phyloP scores from a whole-genome alignment of 2,888 invertebrate species.

The Leptinotarsa tumamoca region DNA sequence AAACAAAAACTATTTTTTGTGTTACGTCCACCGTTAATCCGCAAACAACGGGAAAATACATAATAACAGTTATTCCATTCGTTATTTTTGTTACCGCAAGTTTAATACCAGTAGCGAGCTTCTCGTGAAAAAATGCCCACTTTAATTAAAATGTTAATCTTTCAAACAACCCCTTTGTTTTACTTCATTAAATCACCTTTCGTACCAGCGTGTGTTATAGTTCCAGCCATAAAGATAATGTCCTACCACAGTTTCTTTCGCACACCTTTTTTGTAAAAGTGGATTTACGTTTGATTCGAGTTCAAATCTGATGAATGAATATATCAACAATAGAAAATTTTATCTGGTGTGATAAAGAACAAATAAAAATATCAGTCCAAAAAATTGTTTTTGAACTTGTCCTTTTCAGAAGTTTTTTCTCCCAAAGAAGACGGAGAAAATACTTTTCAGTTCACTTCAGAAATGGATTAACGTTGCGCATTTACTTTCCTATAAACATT shows the following conservation, averaged over 20 bases:
- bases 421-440: too few species aligned
- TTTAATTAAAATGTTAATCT: constrained; percentile 56
- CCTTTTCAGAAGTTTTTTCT: too few species aligned
- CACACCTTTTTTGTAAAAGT: constrained; percentile 4
- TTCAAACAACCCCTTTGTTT: constrained; percentile 47
- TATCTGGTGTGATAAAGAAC: too few species aligned
- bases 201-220: constrained; percentile 18
- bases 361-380: too few species aligned
- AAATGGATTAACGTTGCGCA: too few species aligned
- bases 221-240: constrained; percentile 20
- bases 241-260: constrained; percentile 19
- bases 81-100: constrained; percentile 33
- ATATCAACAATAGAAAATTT: too few species aligned
- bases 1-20: neutral
- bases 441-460: too few species aligned
- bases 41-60: neutral
- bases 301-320: too few species aligned
- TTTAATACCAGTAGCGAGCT: constrained; percentile 37
- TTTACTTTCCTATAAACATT: too few species aligned
- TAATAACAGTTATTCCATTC: constrained; percentile 20
- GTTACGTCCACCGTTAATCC: neutral
- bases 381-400: too few species aligned
- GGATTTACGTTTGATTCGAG: too few species aligned
- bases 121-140: constrained; percentile 38
- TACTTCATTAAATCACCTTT: constrained; percentile 49